phyloP scores from a whole-genome alignment of 2,113 vertebrate species.

The Gopherus flavomarginatus region DNA sequence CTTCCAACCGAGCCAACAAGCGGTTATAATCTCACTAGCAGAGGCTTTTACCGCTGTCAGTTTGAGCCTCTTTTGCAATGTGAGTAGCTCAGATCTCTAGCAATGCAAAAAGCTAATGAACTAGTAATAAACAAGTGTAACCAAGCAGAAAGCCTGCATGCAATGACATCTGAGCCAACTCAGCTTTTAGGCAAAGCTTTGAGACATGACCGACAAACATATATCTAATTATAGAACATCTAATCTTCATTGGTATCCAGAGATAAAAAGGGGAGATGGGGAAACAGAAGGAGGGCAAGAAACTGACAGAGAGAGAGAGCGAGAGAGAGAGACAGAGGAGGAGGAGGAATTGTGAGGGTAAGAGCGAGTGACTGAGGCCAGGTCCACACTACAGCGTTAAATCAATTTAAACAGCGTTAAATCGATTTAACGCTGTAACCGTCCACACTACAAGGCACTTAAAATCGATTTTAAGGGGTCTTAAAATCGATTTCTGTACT shows the following conservation, averaged over 20 bases:
- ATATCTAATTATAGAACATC: slow-evolving; percentile 24
- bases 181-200: neutral
- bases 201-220: slow-evolving; percentile 12
- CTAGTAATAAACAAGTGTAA: slow-evolving; percentile 65
- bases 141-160: slow-evolving; percentile 66
- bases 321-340: neutral
- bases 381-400: no score
- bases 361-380: fast-evolving
- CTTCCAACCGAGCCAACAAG: slow-evolving; percentile 40
- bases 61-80: slow-evolving; percentile 41
- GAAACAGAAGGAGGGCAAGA: neutral
- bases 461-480: no score
- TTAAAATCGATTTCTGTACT: no score
- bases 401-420: no score
- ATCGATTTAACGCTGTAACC: no score
- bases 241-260: slow-evolving; percentile 45
- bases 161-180: slow-evolving; percentile 41
- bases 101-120: slow-evolving; percentile 70
- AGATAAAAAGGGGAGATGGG: neutral
- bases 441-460: no score
- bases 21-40: slow-evolving; percentile 73
- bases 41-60: slow-evolving; percentile 64
- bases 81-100: slow-evolving; percentile 69
- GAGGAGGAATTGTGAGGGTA: neutral
- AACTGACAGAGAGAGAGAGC: neutral